These are phyloP conservation scores for Pristionchus maxplancki DNA, from an alignment of 2,888 invertebrate species.

Conservation along the genomic window DNA sequence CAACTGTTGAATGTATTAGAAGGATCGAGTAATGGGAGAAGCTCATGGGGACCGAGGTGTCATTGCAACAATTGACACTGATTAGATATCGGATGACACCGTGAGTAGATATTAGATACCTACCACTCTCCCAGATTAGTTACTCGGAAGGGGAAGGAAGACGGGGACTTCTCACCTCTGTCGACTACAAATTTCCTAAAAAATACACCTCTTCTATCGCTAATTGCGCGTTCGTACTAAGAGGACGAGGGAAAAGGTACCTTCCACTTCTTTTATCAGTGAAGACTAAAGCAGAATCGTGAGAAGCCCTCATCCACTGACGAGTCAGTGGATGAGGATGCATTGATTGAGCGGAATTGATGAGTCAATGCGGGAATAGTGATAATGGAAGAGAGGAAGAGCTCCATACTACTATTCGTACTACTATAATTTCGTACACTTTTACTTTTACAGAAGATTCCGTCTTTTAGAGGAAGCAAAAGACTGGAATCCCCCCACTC, in stretches of 20 bases:
- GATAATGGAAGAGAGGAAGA: background rate
- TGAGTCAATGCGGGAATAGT: background rate
- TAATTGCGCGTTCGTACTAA: background rate
- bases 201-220: background rate
- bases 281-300: background rate
- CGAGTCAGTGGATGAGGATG: background rate
- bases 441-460: too few species aligned
- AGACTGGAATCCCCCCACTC: too few species aligned
- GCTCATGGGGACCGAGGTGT: background rate
- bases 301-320: background rate
- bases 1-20: background rate
- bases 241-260: background rate
- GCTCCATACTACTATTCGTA: background rate
- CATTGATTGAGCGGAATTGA: background rate
- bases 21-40: background rate
- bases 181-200: background rate
- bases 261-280: background rate
- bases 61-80: background rate
- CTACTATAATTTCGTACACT: too few species aligned
- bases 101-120: background rate
- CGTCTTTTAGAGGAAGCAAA: too few species aligned
- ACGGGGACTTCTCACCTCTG: background rate
- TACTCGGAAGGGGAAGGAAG: background rate
- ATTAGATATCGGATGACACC: background rate
- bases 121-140: background rate